Percentiles rank a stretch among this genome's conserved stretches.
These are phyloP conservation scores for Paedocypris sp. DNA, from an alignment of 2,113 vertebrate genomes.

Conservation along the genomic window DNA sequence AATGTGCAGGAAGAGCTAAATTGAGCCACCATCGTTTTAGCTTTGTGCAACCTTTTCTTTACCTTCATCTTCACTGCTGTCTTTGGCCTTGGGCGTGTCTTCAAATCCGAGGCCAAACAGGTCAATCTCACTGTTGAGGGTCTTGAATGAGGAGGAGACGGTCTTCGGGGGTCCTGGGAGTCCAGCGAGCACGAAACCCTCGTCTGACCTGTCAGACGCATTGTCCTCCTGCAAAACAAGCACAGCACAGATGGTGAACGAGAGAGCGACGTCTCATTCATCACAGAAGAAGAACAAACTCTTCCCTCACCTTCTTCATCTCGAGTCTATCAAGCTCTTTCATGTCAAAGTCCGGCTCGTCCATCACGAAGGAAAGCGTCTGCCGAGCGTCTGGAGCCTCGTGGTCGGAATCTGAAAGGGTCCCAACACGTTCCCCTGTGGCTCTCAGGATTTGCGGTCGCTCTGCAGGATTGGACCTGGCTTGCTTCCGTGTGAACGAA, in stretches of 20 bases:
- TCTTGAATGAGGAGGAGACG: constrained; percentile 45
- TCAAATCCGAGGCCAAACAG: constrained; percentile 70
- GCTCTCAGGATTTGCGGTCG: constrained; percentile 24
- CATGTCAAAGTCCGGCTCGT: constrained; percentile 75
- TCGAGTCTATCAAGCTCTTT: constrained; percentile 53
- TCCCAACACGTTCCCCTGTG: constrained; percentile 10
- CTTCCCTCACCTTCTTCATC: constrained; percentile 40
- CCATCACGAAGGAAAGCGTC: constrained; percentile 78
- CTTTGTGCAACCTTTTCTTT: not conserved
- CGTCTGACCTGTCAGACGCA: constrained; percentile 63
- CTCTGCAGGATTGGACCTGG: constrained; percentile 38
- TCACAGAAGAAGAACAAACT: not conserved
- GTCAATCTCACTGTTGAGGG: constrained; percentile 49
- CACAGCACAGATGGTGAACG: not conserved
- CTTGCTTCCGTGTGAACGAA: constrained; percentile 37
- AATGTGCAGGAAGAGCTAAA: not conserved
- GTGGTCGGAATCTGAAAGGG: constrained; percentile 60
- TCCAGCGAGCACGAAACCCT: constrained; percentile 42
- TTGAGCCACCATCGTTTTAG: too few relatives aligned
- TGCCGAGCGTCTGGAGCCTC: constrained; percentile 70
- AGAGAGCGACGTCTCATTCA: too few relatives aligned
- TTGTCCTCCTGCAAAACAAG: constrained; percentile 65
- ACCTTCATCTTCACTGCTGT: constrained; percentile 60
- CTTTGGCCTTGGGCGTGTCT: constrained; percentile 44
- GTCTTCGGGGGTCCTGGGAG: constrained; percentile 36